Percentiles rank a stretch among this genome's conserved stretches.
phyloP scores from a whole-genome alignment of 1,140 invertebrate genomes.

The Leptinotarsa undecemlineata region DNA sequence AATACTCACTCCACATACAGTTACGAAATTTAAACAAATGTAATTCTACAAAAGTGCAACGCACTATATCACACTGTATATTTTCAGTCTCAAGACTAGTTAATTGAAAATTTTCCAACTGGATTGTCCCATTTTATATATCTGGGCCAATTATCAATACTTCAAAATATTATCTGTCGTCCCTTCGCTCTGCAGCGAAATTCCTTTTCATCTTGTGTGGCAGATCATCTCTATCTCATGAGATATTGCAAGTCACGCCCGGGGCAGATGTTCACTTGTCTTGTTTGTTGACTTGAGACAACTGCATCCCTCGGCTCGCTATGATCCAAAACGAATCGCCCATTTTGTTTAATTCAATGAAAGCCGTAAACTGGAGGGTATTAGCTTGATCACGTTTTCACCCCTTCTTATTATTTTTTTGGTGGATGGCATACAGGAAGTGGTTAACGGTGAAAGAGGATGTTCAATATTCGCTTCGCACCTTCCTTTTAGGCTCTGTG shows the following conservation, averaged over 20 bases:
- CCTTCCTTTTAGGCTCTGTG: not conserved
- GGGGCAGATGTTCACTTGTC: constrained; percentile 47
- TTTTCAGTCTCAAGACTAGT: too few relatives aligned
- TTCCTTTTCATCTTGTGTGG: constrained; percentile 39
- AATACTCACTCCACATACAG: too few relatives aligned
- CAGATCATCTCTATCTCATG: constrained; percentile 36
- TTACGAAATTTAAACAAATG: too few relatives aligned
- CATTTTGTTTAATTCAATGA: constrained; percentile 25
- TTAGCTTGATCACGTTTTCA: constrained; percentile 22
- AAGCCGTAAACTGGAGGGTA: constrained; percentile 16
- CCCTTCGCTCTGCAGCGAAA: not conserved
- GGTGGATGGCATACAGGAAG: not conserved
- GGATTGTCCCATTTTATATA: too few relatives aligned
- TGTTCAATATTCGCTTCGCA: not conserved
- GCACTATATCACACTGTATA: too few relatives aligned
- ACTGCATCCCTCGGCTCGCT: constrained; percentile 38
- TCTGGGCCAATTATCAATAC: too few relatives aligned
- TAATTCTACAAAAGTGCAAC: too few relatives aligned
- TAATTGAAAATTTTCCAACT: too few relatives aligned
- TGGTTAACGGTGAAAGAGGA: not conserved
- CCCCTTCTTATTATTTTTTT: constrained; percentile 20
- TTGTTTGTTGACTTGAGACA: constrained; percentile 46
- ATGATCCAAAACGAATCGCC: constrained; percentile 27
- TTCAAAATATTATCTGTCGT: too few relatives aligned
- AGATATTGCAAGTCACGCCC: constrained; percentile 48